Evolutionary conservation across 2,797 vertebrate species (phyloP).

Genomic region (Natrix natrix): DNA sequence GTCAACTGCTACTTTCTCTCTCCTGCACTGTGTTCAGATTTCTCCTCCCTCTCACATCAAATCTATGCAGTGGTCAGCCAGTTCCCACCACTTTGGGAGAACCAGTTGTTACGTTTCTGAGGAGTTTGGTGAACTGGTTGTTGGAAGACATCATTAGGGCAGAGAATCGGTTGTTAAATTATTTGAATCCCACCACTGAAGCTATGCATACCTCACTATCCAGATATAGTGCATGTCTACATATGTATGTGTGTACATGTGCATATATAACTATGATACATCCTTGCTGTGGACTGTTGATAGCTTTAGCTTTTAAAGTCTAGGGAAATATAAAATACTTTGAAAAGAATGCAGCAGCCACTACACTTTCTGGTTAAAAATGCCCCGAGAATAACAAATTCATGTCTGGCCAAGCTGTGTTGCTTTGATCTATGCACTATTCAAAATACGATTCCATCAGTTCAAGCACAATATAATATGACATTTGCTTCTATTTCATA

Average conservation of each 20-base stretch:
- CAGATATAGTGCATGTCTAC: background rate
- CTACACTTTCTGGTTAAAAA: background rate
- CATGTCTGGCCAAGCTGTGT: background rate
- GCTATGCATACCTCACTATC: background rate
- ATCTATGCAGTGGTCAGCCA: too few species aligned
- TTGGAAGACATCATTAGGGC: too few species aligned
- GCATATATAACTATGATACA: background rate
- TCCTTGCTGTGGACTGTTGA: background rate
- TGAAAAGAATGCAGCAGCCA: background rate
- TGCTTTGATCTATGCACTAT: background rate
- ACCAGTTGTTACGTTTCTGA: too few species aligned
- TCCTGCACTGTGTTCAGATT: background rate
- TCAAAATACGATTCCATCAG: background rate
- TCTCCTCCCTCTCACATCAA: background rate
- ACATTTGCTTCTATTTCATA: slow-evolving; percentile 1
- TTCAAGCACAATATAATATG: background rate
- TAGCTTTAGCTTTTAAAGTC: background rate
- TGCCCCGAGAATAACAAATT: background rate
- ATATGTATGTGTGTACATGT: background rate
- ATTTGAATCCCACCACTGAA: background rate
- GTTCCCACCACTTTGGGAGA: too few species aligned
- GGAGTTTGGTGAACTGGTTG: too few species aligned
- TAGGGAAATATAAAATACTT: background rate
- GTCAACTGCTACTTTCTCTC: background rate
- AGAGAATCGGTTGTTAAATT: too few species aligned